These are phyloP conservation scores for Zosterops lateralis DNA, from an alignment of 2,113 vertebrate genomes.

Conservation along the genomic window DNA sequence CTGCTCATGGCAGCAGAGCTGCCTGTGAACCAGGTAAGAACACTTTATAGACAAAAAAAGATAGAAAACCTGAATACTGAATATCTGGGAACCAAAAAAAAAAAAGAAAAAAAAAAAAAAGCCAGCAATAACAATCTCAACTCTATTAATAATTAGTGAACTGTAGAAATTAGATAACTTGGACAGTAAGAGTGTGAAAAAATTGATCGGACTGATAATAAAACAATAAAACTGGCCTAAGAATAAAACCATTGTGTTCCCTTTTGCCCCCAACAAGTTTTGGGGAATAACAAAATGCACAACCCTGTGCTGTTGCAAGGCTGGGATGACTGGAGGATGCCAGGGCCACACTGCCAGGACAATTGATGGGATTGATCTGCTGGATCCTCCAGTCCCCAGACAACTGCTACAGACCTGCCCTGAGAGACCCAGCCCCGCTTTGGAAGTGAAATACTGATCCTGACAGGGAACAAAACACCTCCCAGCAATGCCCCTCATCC, in stretches of 20 bases:
- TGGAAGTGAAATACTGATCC: not conserved
- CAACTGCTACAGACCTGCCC: not conserved
- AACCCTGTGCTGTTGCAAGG: not conserved
- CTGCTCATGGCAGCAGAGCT: fast-evolving
- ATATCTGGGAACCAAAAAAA: not conserved
- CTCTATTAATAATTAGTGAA: not conserved
- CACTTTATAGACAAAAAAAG: not conserved
- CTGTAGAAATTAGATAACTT: not conserved
- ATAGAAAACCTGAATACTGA: not conserved
- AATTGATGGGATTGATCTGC: not conserved
- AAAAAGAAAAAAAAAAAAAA: not conserved
- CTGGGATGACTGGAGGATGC: not conserved
- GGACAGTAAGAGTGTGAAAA: not conserved
- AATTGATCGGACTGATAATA: not conserved
- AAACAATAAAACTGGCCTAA: not conserved
- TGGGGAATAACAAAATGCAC: not conserved
- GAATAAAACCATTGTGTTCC: not conserved
- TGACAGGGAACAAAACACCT: not conserved
- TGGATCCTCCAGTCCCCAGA: not conserved
- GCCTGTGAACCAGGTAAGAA: not conserved
- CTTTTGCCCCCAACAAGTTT: not conserved
- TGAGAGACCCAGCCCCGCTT: not conserved
- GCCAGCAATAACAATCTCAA: not conserved
- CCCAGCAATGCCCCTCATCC: not conserved
- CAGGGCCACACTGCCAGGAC: not conserved